Evolutionary conservation across 2,797 vertebrate genomes (phyloP).

Genomic region (Parauchenoglanis punctatus): DNA sequence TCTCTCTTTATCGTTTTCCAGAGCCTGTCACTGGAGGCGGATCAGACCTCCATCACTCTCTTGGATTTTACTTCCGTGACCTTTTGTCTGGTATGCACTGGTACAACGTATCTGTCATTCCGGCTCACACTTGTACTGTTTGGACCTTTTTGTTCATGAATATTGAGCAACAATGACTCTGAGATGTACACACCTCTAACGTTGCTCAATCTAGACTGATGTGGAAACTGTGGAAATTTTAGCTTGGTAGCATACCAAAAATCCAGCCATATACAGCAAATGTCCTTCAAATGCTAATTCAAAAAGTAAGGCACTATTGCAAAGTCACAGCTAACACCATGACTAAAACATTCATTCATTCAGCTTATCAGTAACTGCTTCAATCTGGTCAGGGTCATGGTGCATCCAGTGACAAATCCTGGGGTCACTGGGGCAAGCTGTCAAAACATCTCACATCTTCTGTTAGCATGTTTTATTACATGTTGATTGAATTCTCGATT

Average conservation of each 20-base stretch:
- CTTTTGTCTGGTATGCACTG: not conserved
- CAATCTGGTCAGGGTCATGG: not conserved
- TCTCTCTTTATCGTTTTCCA: not conserved
- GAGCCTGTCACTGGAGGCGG: not conserved
- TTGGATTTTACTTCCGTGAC: too few species aligned
- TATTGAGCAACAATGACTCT: conserved; percentile 50
- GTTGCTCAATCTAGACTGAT: conserved; percentile 13
- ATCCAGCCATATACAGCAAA: not conserved
- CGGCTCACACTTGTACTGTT: not conserved
- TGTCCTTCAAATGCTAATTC: not conserved
- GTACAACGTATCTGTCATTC: not conserved
- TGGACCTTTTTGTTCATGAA: not conserved
- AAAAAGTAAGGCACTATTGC: not conserved
- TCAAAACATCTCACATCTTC: not conserved
- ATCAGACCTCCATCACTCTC: not conserved
- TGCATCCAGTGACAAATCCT: not conserved
- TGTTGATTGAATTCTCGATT: not conserved
- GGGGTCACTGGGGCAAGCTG: not conserved
- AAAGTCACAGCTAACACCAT: not conserved
- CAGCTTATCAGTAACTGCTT: not conserved
- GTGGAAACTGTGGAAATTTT: conserved; percentile 23
- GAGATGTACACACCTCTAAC: not conserved
- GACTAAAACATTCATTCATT: not conserved
- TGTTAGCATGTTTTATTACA: not conserved
- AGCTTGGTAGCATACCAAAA: not conserved